phyloP scores from a whole-genome alignment of 2,888 invertebrate species.

The Diachrysia chrysitis region DNA sequence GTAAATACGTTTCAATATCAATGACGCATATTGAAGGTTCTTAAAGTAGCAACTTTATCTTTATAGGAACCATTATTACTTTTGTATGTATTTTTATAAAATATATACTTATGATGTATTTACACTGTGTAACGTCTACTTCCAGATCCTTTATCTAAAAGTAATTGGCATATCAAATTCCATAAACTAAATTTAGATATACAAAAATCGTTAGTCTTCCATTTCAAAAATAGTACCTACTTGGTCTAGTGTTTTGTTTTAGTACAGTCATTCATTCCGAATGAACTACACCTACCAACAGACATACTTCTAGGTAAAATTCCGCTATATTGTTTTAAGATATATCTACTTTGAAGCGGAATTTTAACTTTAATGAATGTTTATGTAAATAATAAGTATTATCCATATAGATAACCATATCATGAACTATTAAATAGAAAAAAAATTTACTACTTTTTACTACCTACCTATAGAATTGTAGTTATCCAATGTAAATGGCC shows the following conservation, averaged over 20 bases:
- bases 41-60: slow-evolving; percentile 77
- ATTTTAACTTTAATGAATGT: slow-evolving; percentile 37
- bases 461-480: slow-evolving; percentile 46
- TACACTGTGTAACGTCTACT: slow-evolving; percentile 84
- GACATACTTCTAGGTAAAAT: slow-evolving; percentile 47
- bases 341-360: slow-evolving; percentile 22
- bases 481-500: slow-evolving; percentile 54
- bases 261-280: slow-evolving; percentile 40
- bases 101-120: slow-evolving; percentile 85
- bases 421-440: slow-evolving; percentile 59
- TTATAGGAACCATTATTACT: slow-evolving; percentile 76
- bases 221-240: slow-evolving; percentile 88
- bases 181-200: slow-evolving; percentile 84
- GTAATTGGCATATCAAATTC: slow-evolving; percentile 89
- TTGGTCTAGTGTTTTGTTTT: slow-evolving; percentile 79
- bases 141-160: slow-evolving; percentile 81
- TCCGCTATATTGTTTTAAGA: slow-evolving; percentile 16
- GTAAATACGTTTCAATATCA: slow-evolving; percentile 83
- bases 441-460: slow-evolving; percentile 54
- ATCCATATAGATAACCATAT: slow-evolving; percentile 61
- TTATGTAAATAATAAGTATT: slow-evolving; percentile 59
- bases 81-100: slow-evolving; percentile 89
- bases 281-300: slow-evolving; percentile 53
- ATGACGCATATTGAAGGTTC: slow-evolving; percentile 84
- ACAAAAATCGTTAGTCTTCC: slow-evolving; percentile 85